These are phyloP conservation scores for Hypomecis atomaria DNA, from an alignment of 2,888 invertebrate genomes.

Conservation along the genomic window DNA sequence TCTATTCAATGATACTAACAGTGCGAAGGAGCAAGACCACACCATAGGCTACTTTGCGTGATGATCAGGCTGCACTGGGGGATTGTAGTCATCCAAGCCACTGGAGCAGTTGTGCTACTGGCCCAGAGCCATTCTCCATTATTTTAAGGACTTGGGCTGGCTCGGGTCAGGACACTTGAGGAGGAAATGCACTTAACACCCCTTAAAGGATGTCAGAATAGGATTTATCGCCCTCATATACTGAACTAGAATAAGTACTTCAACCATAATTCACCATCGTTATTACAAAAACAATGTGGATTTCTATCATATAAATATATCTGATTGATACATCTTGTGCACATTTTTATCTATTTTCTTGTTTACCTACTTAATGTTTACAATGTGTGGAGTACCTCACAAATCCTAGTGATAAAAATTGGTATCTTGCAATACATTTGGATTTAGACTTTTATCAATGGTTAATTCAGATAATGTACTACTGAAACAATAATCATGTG, in stretches of 20 bases:
- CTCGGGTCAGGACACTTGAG: not conserved
- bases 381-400: not conserved
- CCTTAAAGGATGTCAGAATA: not conserved
- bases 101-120: not conserved
- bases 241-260: too few relatives aligned
- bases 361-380: conserved; percentile 1
- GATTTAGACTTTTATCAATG: conserved; percentile 18
- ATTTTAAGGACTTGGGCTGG: not conserved
- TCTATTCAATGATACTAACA: too few relatives aligned
- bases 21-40: too few relatives aligned
- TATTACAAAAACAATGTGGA: too few relatives aligned
- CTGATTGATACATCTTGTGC: too few relatives aligned
- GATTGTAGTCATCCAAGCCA: not conserved
- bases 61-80: too few relatives aligned
- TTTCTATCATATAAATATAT: too few relatives aligned
- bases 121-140: not conserved
- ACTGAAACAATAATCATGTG: conserved; percentile 14
- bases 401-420: conserved; percentile 1
- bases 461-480: conserved; percentile 17
- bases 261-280: too few relatives aligned
- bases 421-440: conserved; percentile 12
- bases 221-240: too few relatives aligned
- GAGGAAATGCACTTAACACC: not conserved
- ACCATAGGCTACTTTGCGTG: too few relatives aligned
- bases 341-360: not conserved